These are phyloP conservation scores for Heteromurus nitidus DNA, from an alignment of 2,888 invertebrate genomes.

Conservation along the genomic window DNA sequence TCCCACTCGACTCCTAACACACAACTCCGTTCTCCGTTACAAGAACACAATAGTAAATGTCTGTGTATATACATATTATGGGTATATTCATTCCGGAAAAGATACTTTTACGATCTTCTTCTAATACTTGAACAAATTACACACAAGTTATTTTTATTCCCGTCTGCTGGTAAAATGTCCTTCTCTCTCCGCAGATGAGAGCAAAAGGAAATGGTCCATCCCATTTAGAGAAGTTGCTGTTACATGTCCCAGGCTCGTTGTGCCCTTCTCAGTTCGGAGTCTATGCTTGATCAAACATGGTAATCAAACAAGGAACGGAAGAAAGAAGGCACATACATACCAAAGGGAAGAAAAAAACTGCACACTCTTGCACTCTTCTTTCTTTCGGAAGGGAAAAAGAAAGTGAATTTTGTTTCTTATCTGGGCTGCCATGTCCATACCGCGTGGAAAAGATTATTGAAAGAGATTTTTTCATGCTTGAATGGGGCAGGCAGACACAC, in stretches of 20 bases:
- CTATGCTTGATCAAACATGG: not conserved
- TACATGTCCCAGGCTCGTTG: not conserved
- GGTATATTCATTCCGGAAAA: no score
- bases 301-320: not conserved
- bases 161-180: not conserved
- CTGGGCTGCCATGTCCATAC: not conserved
- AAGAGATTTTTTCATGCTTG: not conserved
- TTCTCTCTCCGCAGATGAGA: not conserved
- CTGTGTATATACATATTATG: not conserved
- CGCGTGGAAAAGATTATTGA: slow-evolving; percentile 16
- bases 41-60: not conserved
- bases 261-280: no score
- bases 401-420: not conserved
- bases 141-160: not conserved
- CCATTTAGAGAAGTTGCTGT: not conserved
- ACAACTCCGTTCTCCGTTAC: not conserved
- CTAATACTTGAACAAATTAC: no score
- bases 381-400: not conserved
- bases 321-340: not conserved
- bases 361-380: not conserved
- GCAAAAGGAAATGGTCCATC: not conserved
- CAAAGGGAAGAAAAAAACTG: not conserved
- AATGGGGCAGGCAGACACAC: not conserved
- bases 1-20: not conserved
- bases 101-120: not conserved